Conservation (phyloP, 2,888 invertebrate species). For the Empis livida region DNA sequence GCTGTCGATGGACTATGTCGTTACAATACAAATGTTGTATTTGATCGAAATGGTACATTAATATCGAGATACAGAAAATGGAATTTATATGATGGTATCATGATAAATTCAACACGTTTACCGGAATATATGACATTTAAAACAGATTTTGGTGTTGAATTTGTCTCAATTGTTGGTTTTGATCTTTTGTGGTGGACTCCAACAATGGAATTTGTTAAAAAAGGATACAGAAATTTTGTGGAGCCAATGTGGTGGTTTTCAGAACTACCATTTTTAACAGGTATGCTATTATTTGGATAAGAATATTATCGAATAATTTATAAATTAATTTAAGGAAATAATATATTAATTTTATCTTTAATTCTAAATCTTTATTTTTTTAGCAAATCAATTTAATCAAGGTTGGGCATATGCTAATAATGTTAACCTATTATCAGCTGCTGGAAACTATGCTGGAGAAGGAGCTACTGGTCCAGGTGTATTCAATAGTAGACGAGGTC, state of each 20-base stretch:
- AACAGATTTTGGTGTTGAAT: conserved; percentile 65
- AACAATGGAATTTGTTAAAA: conserved; percentile 37
- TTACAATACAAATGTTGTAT: conserved; percentile 70
- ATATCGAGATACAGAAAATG: conserved; percentile 41
- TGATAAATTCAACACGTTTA: conserved; percentile 33
- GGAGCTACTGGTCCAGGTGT: conserved; percentile 52
- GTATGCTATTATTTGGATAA: conserved; percentile 19
- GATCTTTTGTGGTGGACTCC: conserved; percentile 70
- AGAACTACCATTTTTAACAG: conserved; percentile 51
- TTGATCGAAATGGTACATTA: conserved; percentile 57
- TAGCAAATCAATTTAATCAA: conserved; percentile 44
- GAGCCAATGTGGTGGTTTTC: conserved; percentile 68
- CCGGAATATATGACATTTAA: conserved; percentile 49
- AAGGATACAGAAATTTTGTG: conserved; percentile 25
- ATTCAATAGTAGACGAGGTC: conserved; percentile 33
- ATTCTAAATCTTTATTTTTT: not conserved
- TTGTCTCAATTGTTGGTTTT: conserved; percentile 73
- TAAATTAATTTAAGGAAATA: no score
- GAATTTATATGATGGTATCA: conserved; percentile 36
- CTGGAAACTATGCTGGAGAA: conserved; percentile 40
- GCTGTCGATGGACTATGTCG: conserved; percentile 23
- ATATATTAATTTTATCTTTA: no score
- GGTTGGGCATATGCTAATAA: conserved; percentile 46
- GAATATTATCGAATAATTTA: not conserved
- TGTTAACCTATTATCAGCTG: conserved; percentile 47